These are phyloP conservation scores for Trypoxylon attenuatum DNA, from an alignment of 2,888 invertebrate species.

Conservation along the genomic window DNA sequence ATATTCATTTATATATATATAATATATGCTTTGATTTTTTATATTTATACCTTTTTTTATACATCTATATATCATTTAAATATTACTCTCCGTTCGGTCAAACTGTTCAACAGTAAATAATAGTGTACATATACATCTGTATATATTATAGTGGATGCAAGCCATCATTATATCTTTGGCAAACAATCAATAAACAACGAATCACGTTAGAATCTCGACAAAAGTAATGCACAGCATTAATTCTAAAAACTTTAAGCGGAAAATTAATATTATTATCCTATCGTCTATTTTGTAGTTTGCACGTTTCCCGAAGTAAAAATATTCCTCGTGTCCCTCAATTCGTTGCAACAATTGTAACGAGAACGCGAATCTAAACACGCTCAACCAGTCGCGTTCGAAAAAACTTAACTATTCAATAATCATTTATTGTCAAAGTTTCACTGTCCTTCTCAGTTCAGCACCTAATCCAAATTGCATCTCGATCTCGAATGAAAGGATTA, in stretches of 20 bases:
- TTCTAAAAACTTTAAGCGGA: constrained; percentile 23
- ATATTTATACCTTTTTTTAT: constrained; percentile 47
- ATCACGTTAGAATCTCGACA: constrained; percentile 35
- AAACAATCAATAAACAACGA: constrained; percentile 49
- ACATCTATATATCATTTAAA: constrained; percentile 47
- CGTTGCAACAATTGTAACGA: no score
- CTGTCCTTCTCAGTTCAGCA: constrained; percentile 9
- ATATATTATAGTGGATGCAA: constrained; percentile 34
- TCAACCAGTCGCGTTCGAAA: no score
- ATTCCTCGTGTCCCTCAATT: constrained; percentile 20
- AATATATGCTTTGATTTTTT: constrained; percentile 55
- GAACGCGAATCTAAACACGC: no score
- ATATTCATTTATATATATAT: constrained; percentile 53
- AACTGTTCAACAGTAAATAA: constrained; percentile 63
- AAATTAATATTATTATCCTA: constrained; percentile 26
- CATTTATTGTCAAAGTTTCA: not conserved
- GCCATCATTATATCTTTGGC: constrained; percentile 44
- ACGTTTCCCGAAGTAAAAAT: constrained; percentile 32
- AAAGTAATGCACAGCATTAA: constrained; percentile 38
- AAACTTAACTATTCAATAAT: not conserved
- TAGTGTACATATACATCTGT: constrained; percentile 44
- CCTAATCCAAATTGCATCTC: not conserved
- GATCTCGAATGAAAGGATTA: not conserved
- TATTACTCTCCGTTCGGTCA: constrained; percentile 53
- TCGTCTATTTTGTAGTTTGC: not conserved